Conservation (phyloP, 2,888 invertebrate genomes). For the Cheilosia pagana region DNA sequence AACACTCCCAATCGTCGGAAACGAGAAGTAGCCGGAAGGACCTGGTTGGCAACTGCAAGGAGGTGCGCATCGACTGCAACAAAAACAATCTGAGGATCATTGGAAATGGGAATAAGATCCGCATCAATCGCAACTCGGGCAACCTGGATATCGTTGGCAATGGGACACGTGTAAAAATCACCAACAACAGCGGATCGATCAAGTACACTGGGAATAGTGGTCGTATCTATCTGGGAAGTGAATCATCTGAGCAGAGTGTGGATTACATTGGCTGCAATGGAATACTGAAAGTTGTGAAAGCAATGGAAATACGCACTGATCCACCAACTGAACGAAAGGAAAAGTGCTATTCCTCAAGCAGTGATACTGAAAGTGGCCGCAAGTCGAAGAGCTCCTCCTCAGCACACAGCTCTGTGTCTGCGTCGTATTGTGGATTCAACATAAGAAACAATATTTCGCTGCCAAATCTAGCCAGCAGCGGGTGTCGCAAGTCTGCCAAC, state of each 20-base stretch:
- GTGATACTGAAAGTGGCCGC: slow-evolving; percentile 39
- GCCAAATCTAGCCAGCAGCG: slow-evolving; percentile 71
- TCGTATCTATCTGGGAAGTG: slow-evolving; percentile 81
- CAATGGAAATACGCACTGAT: slow-evolving; percentile 75
- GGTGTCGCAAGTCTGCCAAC: slow-evolving; percentile 64
- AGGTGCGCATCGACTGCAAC: slow-evolving; percentile 81
- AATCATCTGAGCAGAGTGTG: slow-evolving; percentile 80
- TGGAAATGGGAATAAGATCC: slow-evolving; percentile 82
- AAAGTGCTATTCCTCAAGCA: slow-evolving; percentile 34
- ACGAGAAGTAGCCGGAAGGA: slow-evolving; percentile 74
- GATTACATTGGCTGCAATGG: slow-evolving; percentile 83
- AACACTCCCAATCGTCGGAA: not conserved
- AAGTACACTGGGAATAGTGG: slow-evolving; percentile 82
- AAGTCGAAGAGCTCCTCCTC: slow-evolving; percentile 19
- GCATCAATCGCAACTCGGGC: slow-evolving; percentile 80
- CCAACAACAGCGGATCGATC: slow-evolving; percentile 79
- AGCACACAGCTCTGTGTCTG: slow-evolving; percentile 4
- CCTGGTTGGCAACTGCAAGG: slow-evolving; percentile 82
- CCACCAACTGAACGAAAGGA: slow-evolving; percentile 33
- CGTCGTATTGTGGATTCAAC: slow-evolving; percentile 23
- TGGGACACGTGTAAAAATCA: slow-evolving; percentile 81
- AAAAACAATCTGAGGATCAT: slow-evolving; percentile 80
- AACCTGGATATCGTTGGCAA: slow-evolving; percentile 81
- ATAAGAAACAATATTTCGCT: slow-evolving; percentile 76
- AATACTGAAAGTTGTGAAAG: slow-evolving; percentile 80